These are phyloP conservation scores for Melinopterus prodromus DNA, from an alignment of 2,888 invertebrate species.

Conservation along the genomic window DNA sequence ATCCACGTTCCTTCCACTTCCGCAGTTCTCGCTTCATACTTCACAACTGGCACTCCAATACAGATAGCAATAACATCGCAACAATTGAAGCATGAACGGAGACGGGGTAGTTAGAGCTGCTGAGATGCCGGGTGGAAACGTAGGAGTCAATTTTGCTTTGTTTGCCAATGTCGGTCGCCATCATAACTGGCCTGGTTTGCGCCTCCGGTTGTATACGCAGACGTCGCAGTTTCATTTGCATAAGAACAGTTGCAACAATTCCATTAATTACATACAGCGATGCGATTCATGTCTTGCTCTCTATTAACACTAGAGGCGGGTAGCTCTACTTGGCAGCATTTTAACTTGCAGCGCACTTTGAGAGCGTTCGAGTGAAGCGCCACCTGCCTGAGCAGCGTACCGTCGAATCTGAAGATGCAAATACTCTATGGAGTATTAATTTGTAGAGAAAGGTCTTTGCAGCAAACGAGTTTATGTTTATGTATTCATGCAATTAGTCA, in stretches of 20 bases:
- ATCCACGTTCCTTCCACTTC: background rate
- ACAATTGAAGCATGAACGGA: background rate
- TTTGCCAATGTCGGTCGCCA: background rate
- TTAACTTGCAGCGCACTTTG: background rate
- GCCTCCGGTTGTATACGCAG: constrained; percentile 16
- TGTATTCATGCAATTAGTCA: background rate
- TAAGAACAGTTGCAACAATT: constrained; percentile 25
- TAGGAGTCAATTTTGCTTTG: background rate
- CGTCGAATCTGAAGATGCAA: background rate
- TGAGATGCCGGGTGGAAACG: background rate
- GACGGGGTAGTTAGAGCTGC: background rate
- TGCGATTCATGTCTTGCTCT: constrained; percentile 4
- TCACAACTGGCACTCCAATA: background rate
- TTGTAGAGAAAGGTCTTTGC: background rate
- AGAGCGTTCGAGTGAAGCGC: background rate
- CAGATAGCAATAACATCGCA: background rate
- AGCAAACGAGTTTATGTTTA: background rate
- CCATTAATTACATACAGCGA: constrained; percentile 15
- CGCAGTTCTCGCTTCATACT: background rate
- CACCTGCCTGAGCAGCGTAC: background rate
- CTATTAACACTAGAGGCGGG: background rate
- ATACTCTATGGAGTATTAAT: background rate
- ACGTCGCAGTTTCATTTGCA: constrained; percentile 21
- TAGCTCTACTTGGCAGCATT: background rate
- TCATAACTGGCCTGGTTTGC: background rate